These are phyloP conservation scores for Merluccius polli DNA, from an alignment of 2,797 vertebrate species.

Conservation along the genomic window DNA sequence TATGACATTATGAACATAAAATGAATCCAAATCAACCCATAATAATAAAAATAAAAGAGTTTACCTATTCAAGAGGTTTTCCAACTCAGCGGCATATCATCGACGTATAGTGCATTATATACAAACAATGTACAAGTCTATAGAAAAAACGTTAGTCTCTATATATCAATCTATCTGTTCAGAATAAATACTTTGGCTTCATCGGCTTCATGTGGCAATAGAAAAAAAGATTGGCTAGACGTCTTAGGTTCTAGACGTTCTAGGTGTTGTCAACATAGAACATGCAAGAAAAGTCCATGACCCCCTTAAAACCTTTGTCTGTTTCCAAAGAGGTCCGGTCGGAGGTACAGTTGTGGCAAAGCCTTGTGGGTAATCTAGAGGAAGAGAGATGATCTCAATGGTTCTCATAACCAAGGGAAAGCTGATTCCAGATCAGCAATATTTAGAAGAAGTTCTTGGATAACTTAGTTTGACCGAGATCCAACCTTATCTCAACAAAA, in stretches of 20 bases:
- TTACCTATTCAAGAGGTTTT: conserved; percentile 45
- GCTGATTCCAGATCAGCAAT: conserved; percentile 39
- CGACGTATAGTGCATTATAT: conserved; percentile 51
- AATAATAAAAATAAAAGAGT: conserved; percentile 31
- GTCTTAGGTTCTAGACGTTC: conserved; percentile 5
- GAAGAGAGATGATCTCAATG: neutral
- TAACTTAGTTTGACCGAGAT: neutral
- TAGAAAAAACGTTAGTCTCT: conserved; percentile 36
- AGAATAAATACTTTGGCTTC: conserved; percentile 63
- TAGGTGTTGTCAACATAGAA: neutral
- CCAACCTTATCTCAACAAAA: neutral
- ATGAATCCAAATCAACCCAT: conserved; percentile 20
- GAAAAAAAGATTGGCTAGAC: neutral
- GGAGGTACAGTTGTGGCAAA: neutral
- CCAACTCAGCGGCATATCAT: conserved; percentile 36
- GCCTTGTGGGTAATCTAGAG: neutral
- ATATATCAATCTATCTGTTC: conserved; percentile 35
- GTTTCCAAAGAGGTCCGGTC: neutral
- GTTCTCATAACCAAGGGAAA: conserved; percentile 5
- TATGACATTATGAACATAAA: neutral
- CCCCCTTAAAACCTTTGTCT: neutral
- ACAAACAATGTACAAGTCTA: conserved; percentile 63
- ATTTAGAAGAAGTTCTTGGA: neutral
- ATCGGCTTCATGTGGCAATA: conserved; percentile 28
- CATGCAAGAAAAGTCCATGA: neutral